These are phyloP conservation scores for Euclidia mi DNA, from an alignment of 2,888 invertebrate genomes.

Conservation along the genomic window DNA sequence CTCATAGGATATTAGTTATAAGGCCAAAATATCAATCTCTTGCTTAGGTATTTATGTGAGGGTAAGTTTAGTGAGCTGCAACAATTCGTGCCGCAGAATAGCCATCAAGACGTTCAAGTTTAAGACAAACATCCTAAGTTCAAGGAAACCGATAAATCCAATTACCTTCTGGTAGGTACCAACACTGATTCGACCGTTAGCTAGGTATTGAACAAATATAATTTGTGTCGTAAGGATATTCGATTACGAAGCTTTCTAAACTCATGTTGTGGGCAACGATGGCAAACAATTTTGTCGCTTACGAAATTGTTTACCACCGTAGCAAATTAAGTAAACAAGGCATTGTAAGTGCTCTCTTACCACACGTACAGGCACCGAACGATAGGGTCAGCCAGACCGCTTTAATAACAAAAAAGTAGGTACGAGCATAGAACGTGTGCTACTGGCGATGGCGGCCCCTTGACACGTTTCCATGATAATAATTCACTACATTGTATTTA, in stretches of 20 bases:
- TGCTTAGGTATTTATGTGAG: slow-evolving; percentile 56
- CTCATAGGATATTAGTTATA: slow-evolving; percentile 21
- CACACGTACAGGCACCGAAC: slow-evolving; percentile 7
- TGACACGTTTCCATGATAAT: slow-evolving; percentile 79
- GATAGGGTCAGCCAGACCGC: slow-evolving; percentile 32
- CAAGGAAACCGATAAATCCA: slow-evolving; percentile 61
- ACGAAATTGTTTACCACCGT: no score
- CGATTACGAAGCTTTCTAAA: slow-evolving; percentile 44
- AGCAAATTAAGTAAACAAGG: slow-evolving; percentile 70
- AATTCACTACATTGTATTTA: slow-evolving; percentile 74
- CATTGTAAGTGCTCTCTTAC: slow-evolving; percentile 28
- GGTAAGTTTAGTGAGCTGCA: slow-evolving; percentile 57
- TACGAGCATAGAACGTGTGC: slow-evolving; percentile 56
- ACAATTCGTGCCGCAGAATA: slow-evolving; percentile 58
- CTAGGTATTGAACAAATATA: slow-evolving; percentile 51
- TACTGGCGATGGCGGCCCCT: slow-evolving; percentile 68
- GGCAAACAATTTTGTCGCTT: slow-evolving; percentile 61
- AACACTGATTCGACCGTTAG: slow-evolving; percentile 25
- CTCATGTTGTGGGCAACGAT: slow-evolving; percentile 30
- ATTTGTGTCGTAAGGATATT: slow-evolving; percentile 49
- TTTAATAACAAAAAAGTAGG: slow-evolving; percentile 48
- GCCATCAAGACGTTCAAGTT: slow-evolving; percentile 53
- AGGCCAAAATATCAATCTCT: slow-evolving; percentile 44
- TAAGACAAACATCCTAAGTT: slow-evolving; percentile 57
- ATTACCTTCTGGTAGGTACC: slow-evolving; percentile 52